A percentile compares a stretch with the other conserved stretches of the same genome.
Conservation (phyloP, 1,140 invertebrate genomes). For the Branchinecta lindahli region DNA sequence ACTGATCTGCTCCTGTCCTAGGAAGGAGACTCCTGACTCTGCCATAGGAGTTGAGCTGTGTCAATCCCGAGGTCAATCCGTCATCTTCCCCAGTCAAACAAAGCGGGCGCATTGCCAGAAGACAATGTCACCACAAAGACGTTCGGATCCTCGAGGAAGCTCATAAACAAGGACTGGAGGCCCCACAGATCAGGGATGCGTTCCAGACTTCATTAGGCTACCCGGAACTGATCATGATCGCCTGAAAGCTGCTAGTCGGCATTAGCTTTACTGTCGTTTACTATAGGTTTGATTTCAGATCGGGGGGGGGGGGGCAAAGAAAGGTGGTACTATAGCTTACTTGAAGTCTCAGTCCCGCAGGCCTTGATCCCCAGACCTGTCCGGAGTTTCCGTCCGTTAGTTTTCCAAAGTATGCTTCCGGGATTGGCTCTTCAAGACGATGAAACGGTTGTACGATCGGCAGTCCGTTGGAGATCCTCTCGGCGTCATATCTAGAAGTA, state of each 20-base stretch:
- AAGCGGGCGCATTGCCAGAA: slow-evolving; percentile 51
- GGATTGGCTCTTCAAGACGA: slow-evolving; percentile 44
- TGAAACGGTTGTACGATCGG: slow-evolving; percentile 39
- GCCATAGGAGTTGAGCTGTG: slow-evolving; percentile 19
- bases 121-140: no score
- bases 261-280: no score
- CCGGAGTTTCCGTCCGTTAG: slow-evolving; percentile 46
- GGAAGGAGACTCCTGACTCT: slow-evolving; percentile 19
- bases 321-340: slow-evolving; percentile 13
- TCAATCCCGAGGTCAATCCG: slow-evolving; percentile 36
- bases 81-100: slow-evolving; percentile 45
- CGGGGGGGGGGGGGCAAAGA: no score
- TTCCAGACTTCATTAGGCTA: no score
- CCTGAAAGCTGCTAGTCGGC: no score
- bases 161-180: no score
- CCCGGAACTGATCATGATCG: no score
- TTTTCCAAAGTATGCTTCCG: slow-evolving; percentile 54
- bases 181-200: no score
- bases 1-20: no score
- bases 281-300: no score
- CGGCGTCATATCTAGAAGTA: slow-evolving; percentile 46
- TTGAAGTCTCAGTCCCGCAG: slow-evolving; percentile 32
- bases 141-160: no score
- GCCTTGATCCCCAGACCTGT: slow-evolving; percentile 44
- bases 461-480: slow-evolving; percentile 46